These are phyloP conservation scores for Apoderus coryli DNA, from an alignment of 2,888 invertebrate species.

Conservation along the genomic window DNA sequence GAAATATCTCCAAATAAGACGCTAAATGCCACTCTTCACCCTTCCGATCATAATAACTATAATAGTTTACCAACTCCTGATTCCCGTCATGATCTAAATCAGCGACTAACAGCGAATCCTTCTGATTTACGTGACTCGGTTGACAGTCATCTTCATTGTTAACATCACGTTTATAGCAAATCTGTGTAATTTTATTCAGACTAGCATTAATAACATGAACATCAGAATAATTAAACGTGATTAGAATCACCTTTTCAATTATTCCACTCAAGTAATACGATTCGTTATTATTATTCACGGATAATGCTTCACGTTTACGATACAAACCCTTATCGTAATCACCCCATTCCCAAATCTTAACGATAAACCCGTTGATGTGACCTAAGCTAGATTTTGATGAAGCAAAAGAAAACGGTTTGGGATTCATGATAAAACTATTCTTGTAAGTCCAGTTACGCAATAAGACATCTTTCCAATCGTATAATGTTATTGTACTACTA, in stretches of 20 bases:
- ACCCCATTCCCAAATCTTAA: conserved; percentile 75
- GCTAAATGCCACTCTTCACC: conserved; percentile 43
- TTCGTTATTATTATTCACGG: conserved; percentile 15
- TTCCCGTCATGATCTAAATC: conserved; percentile 64
- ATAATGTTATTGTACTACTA: conserved; percentile 11
- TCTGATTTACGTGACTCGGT: conserved; percentile 58
- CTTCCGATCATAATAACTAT: conserved; percentile 44
- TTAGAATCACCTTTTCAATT: conserved; percentile 54
- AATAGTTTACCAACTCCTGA: conserved; percentile 64
- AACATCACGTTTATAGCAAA: conserved; percentile 40
- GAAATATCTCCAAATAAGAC: conserved; percentile 52
- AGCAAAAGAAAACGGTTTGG: conserved; percentile 50
- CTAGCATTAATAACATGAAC: conserved; percentile 65
- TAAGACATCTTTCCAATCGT: conserved; percentile 16
- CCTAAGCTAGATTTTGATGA: conserved; percentile 31
- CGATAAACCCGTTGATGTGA: conserved; percentile 56
- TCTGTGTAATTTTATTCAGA: conserved; percentile 60
- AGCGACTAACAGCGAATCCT: conserved; percentile 55
- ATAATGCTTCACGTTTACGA: conserved; percentile 17
- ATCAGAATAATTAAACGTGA: conserved; percentile 59
- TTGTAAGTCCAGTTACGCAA: conserved; percentile 42
- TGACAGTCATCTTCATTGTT: conserved; percentile 44
- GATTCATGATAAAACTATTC: conserved; percentile 57
- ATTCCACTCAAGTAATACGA: conserved; percentile 22
- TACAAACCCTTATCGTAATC: conserved; percentile 20